A percentile compares a stretch with the other conserved stretches of the same genome.
These are phyloP conservation scores for Macrobrachium rosenbergii DNA, from an alignment of 1,140 invertebrate genomes.

Conservation along the genomic window DNA sequence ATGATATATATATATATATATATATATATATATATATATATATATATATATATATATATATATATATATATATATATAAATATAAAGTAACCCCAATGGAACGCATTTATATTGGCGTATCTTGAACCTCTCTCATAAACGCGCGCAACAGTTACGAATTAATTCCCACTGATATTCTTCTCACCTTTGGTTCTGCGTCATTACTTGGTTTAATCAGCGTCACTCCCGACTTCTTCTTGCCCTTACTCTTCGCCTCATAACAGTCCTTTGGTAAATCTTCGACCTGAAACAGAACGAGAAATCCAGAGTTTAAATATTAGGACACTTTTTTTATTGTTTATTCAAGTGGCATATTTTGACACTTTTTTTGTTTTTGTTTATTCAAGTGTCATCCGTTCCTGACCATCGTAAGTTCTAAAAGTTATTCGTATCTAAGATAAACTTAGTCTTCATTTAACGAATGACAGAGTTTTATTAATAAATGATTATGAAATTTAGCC, in stretches of 20 bases:
- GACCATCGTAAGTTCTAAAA: background rate
- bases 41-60: background rate
- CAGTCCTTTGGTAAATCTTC: conserved; percentile 36
- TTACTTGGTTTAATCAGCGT: conserved; percentile 25
- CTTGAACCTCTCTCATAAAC: background rate
- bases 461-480: too few species aligned
- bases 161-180: background rate
- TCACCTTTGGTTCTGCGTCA: conserved; percentile 18
- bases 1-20: too few species aligned
- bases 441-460: too few species aligned
- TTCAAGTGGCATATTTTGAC: background rate
- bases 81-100: background rate
- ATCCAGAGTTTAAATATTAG: background rate
- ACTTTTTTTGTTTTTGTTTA: background rate
- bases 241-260: conserved; percentile 1
- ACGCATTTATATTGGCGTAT: background rate
- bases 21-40: too few species aligned
- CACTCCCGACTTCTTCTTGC: background rate
- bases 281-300: background rate
- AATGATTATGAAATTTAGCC: too few species aligned
- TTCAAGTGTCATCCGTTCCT: background rate
- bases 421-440: too few species aligned
- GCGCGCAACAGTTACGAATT: background rate
- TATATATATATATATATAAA: background rate
- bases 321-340: background rate